These are phyloP conservation scores for Trichogramma evanescens DNA, from an alignment of 2,888 invertebrate genomes.

Conservation along the genomic window DNA sequence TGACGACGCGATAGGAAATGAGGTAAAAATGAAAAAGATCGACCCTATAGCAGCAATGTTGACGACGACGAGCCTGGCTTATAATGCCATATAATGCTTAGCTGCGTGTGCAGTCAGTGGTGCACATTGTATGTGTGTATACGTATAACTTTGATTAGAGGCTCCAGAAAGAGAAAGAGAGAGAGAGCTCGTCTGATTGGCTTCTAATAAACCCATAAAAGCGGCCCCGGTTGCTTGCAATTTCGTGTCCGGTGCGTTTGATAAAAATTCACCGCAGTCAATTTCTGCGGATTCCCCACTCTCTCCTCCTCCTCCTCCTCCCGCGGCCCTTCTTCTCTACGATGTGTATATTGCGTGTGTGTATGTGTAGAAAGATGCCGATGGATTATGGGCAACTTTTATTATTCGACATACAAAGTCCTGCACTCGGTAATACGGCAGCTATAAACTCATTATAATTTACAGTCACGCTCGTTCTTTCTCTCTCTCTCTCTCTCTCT, in stretches of 20 bases:
- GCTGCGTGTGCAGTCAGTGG: too few species aligned
- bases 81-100: too few species aligned
- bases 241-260: slow-evolving; percentile 13
- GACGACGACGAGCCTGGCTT: too few species aligned
- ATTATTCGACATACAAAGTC: slow-evolving; percentile 4
- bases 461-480: slow-evolving; percentile 5
- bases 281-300: slow-evolving; percentile 16
- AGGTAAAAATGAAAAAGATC: slow-evolving; percentile 15
- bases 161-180: slow-evolving; percentile 21
- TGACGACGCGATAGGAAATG: slow-evolving; percentile 23
- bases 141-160: slow-evolving; percentile 44
- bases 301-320: background rate
- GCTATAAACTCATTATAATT: slow-evolving; percentile 21
- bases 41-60: too few species aligned
- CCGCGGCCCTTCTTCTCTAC: slow-evolving; percentile 1
- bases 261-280: slow-evolving; percentile 21
- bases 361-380: background rate
- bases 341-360: slow-evolving; percentile 15
- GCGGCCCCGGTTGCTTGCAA: slow-evolving; percentile 2
- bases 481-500: background rate
- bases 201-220: slow-evolving; percentile 43
- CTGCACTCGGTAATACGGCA: background rate
- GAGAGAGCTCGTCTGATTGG: slow-evolving; percentile 36
- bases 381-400: background rate
- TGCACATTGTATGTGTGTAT: background rate